Conservation (phyloP, 2,888 invertebrate species). For the Phrixothrix hirtus region DNA sequence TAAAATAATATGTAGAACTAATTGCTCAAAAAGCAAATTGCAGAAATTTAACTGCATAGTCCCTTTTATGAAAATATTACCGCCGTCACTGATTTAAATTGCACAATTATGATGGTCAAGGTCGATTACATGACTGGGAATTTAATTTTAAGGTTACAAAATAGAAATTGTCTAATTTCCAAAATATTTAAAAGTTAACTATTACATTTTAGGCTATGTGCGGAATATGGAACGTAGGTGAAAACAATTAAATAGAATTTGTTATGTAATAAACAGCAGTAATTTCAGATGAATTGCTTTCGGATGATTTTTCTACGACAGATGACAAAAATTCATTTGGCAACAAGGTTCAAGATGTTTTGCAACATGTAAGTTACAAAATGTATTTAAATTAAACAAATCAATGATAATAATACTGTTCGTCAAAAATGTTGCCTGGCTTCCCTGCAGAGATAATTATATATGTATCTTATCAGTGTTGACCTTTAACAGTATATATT, state of each 20-base stretch:
- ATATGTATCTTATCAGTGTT: conserved; percentile 18
- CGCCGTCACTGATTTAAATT: too few species aligned
- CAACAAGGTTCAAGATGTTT: conserved; percentile 18
- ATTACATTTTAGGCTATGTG: too few species aligned
- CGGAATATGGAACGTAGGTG: too few species aligned
- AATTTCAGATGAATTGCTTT: conserved; percentile 10
- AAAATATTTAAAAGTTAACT: too few species aligned
- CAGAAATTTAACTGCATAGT: too few species aligned
- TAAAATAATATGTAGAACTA: too few species aligned
- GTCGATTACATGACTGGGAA: too few species aligned
- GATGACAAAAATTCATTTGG: conserved; percentile 13
- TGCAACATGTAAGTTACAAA: conserved; percentile 28
- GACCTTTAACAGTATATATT: conserved; percentile 14
- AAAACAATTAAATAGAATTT: conserved; percentile 1
- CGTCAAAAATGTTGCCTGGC: neutral
- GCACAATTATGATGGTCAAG: too few species aligned
- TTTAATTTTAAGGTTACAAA: too few species aligned
- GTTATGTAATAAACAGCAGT: conserved; percentile 10
- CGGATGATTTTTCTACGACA: conserved; percentile 10
- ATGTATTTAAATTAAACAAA: neutral
- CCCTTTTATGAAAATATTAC: too few species aligned
- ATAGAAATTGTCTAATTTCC: too few species aligned
- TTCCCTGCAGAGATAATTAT: neutral
- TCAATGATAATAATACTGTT: neutral
- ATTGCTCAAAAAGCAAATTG: too few species aligned